Base-by-base conservation (phyloP, 2,797 vertebrate species). In the Sciurus carolinensis region DNA sequence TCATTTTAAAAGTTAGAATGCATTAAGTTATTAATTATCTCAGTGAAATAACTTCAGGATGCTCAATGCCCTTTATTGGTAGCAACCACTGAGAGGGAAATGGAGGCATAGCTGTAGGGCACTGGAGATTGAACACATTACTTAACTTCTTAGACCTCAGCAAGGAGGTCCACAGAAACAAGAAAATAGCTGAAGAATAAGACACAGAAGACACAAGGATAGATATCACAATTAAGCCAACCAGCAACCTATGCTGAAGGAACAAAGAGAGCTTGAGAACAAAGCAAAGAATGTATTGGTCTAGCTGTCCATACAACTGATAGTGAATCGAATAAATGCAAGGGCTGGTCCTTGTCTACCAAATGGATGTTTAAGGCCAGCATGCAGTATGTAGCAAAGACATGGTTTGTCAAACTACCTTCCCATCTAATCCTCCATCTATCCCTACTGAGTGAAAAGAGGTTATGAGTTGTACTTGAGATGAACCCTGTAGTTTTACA, bases 1-100 rank as follows among this genome's bases (percentile, higher is more conserved):
- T 81, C 26, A 76, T 90, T 79, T 75, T 50, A 57, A 90, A 15
- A 90, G 39, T 33, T 84, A 73, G n/a, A 81, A 88, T 13, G 79
- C 5, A 80, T 17, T 3, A 22, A 7, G 36, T 71, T 73, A 69
- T 59, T 54, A 12, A 88, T 24, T 66, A 2, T 8, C 50, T 95
- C 18, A 6, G 11, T 30, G 52, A 52, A 96, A 52, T 12, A 54
- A n/a, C 12, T 67, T 57, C 7, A 39, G 66, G 69, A n/a, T 26
- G 15, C 4, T 17, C 6, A 44, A 4, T 71, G 26, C 28, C 14
- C 15, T 80, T 77, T 87, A 28, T 39, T 26, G 14, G 66, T 1
- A 69, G 12, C 22, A 50, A n/a, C 17, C 5, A 15, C 3, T 33
- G 62, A 39, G 11, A 39, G 28, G 33, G 6, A 1, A 77, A 85